A percentile compares a stretch with the other conserved stretches of the same genome.
These are phyloP conservation scores for Patella pellucida DNA, from an alignment of 2,888 invertebrate genomes.

Conservation along the genomic window DNA sequence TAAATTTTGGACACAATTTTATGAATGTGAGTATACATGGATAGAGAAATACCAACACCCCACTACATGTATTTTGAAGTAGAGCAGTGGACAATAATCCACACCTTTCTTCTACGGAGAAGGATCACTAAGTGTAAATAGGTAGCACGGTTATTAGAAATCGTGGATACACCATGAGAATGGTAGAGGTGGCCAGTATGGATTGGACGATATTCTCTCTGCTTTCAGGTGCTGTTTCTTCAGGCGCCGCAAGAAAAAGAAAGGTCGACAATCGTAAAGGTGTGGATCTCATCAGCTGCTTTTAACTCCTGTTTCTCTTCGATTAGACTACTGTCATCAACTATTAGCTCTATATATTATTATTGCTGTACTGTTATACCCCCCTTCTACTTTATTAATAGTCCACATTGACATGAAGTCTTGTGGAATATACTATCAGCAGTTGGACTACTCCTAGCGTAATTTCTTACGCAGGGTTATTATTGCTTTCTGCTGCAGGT, in stretches of 20 bases:
- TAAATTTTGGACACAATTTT: too few species aligned
- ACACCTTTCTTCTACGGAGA: too few species aligned
- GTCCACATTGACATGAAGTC: neutral
- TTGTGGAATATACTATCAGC: neutral
- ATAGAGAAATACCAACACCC: too few species aligned
- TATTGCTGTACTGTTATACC: constrained; percentile 7
- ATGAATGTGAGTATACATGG: too few species aligned
- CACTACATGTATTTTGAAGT: too few species aligned
- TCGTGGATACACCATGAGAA: too few species aligned
- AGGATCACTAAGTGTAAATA: too few species aligned
- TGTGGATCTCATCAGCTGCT: constrained; percentile 23
- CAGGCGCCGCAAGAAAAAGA: constrained; percentile 99
- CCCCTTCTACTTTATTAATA: constrained; percentile 15
- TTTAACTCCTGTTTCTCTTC: constrained; percentile 12
- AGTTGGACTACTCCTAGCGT: constrained; percentile 10
- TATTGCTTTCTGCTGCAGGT: constrained; percentile 46
- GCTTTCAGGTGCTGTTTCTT: constrained; percentile 93
- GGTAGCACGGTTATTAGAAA: too few species aligned
- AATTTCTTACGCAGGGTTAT: constrained; percentile 18
- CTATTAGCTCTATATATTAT: neutral
- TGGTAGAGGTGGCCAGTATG: neutral
- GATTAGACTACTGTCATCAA: constrained; percentile 8
- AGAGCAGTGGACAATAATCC: too few species aligned
- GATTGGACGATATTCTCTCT: constrained; percentile 73
- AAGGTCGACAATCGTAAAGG: constrained; percentile 75